Conservation (phyloP, 2,797 vertebrate genomes). For the Enteromius afrohamiltoni region DNA sequence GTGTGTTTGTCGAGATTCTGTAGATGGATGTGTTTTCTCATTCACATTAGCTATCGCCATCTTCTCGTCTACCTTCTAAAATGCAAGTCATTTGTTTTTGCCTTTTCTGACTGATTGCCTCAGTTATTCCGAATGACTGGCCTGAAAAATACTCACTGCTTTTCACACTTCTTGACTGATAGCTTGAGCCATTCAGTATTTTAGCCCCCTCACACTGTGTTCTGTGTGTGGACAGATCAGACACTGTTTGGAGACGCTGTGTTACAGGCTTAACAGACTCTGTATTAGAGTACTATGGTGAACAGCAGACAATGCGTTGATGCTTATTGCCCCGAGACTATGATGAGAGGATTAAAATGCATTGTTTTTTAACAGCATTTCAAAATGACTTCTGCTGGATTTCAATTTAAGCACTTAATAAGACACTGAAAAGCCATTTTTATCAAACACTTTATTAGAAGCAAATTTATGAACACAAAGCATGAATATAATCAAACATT, state of each 20-base stretch:
- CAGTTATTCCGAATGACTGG: constrained; percentile 68
- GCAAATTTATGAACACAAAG: constrained; percentile 35
- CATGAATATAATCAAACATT: constrained; percentile 41
- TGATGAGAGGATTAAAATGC: constrained; percentile 46
- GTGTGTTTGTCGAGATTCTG: constrained; percentile 47
- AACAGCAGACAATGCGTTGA: constrained; percentile 39
- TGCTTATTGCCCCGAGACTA: constrained; percentile 34
- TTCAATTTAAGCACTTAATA: constrained; percentile 38
- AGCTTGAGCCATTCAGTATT: constrained; percentile 52
- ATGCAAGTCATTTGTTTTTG: constrained; percentile 66
- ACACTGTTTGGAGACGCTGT: constrained; percentile 7
- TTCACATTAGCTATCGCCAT: constrained; percentile 64
- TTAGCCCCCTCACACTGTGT: constrained; percentile 26
- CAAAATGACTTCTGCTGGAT: constrained; percentile 29
- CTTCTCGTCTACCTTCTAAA: constrained; percentile 62
- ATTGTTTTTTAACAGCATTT: constrained; percentile 37
- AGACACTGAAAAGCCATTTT: constrained; percentile 33
- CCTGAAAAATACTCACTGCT: constrained; percentile 65
- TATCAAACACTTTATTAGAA: constrained; percentile 24
- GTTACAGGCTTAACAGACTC: constrained; percentile 27
- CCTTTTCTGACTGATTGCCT: constrained; percentile 66
- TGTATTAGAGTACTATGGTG: constrained; percentile 22
- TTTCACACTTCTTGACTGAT: constrained; percentile 62
- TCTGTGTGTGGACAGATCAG: constrained; percentile 38
- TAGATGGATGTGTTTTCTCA: constrained; percentile 65